Conservation (phyloP, 2,888 invertebrate species). For the Dynastes tityus region DNA sequence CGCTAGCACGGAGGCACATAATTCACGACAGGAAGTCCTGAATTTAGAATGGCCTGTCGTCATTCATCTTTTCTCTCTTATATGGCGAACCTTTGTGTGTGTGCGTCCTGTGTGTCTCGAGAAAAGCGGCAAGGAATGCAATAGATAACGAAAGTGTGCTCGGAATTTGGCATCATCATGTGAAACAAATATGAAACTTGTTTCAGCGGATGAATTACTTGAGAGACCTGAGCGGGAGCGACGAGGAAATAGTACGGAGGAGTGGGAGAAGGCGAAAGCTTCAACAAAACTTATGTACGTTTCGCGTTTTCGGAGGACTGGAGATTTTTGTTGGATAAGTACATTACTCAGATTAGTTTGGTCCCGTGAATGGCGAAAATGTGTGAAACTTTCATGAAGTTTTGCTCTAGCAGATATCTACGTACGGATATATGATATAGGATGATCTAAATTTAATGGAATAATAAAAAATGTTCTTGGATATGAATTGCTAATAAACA, state of each 20-base stretch:
- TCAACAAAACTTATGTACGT: slow-evolving; percentile 54
- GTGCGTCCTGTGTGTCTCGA: slow-evolving; percentile 48
- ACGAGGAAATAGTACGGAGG: slow-evolving; percentile 19
- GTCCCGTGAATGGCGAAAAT: slow-evolving; percentile 23
- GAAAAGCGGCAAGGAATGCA: slow-evolving; percentile 53
- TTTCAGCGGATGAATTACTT: slow-evolving; percentile 52
- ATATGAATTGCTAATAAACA: neutral
- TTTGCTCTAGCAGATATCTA: neutral
- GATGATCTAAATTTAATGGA: slow-evolving; percentile 33
- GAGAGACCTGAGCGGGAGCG: slow-evolving; percentile 29
- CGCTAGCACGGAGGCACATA: slow-evolving; percentile 54
- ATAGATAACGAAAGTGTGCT: slow-evolving; percentile 58
- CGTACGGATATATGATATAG: slow-evolving; percentile 14
- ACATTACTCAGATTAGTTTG: slow-evolving; percentile 44
- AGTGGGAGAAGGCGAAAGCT: neutral
- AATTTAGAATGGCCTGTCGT: slow-evolving; percentile 58
- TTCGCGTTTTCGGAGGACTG: slow-evolving; percentile 48
- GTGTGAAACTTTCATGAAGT: slow-evolving; percentile 38
- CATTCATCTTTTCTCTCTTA: slow-evolving; percentile 57
- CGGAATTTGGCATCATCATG: slow-evolving; percentile 56
- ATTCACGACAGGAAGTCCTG: slow-evolving; percentile 54
- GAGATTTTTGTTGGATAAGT: slow-evolving; percentile 43
- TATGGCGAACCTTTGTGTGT: slow-evolving; percentile 41
- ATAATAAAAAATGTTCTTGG: slow-evolving; percentile 12
- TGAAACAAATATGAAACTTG: slow-evolving; percentile 55